Evolutionary conservation across 92 coral and sea anemone species (phyloP), one percentile per base, ranked within the genome.

Genomic region (Siderastrea siderea): DNA sequence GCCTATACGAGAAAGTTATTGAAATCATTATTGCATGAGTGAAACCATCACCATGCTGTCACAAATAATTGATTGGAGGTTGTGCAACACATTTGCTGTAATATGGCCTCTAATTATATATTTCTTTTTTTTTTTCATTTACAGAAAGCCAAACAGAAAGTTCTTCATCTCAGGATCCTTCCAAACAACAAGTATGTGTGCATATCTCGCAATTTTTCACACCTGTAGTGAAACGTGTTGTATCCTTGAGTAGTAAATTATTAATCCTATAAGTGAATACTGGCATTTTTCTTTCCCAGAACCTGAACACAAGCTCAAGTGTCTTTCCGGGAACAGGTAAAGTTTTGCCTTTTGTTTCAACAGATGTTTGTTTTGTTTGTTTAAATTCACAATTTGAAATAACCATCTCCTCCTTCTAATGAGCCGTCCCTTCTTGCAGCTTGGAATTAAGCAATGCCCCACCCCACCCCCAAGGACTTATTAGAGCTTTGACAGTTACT

Each of bases 301-400:
- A 83, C 58, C 75, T 91, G 72, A 92, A 52, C 71, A 38, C 96
- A 47, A 85, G 95, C 74, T 80, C 93, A 6, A 88, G 93, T 58
- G 85, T 88, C 19, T 91, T 94, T 71, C 94, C 92, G 12, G 77
- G 89, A 77, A 68, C 96, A 80, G 93, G 96, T 93, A 71, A 49
- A 17, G 44, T 0, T 61, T 73, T 47, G 59, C 3, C 8, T 46
- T 47, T 6, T 52, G 51, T 52, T 52, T 67, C 38, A 14, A 7
- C 1, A 17, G 55, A 26, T 26, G 38, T 26, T 26, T 26, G 38
- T 26, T 26, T 26, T 26, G 38, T 26, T 26, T 26, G 38, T 26
- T 26, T 26, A 26, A 26, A 26, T 26, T 26, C 38, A 26, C 38
- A 26, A 26, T 26, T 26, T 26, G 38, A 26, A 26, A 26, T 26